These are phyloP conservation scores for Tragulus kanchil DNA, from an alignment of 2,113 vertebrate species.

Conservation along the genomic window DNA sequence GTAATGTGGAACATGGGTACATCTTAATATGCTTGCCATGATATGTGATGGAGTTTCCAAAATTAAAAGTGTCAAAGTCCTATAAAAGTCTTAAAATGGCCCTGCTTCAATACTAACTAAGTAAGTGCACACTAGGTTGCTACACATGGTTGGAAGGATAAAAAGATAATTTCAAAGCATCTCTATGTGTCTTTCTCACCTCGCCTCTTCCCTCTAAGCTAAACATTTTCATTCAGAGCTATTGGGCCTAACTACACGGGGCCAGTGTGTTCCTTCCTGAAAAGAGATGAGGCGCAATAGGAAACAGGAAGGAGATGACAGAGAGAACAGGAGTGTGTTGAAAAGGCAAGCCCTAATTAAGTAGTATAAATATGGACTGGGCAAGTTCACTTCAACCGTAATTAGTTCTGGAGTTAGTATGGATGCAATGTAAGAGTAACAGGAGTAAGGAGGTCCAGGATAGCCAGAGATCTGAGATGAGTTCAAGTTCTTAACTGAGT, in stretches of 20 bases:
- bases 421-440: background rate
- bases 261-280: background rate
- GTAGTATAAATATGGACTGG: background rate
- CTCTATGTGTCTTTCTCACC: background rate
- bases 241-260: background rate
- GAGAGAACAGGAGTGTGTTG: background rate
- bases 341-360: background rate
- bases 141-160: background rate
- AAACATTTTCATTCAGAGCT: background rate
- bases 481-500: background rate
- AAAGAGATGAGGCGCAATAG: background rate
- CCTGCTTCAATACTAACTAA: background rate
- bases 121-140: background rate
- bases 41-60: background rate
- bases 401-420: background rate
- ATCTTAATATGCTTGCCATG: constrained; percentile 24
- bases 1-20: background rate
- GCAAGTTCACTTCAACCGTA: background rate
- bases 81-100: background rate
- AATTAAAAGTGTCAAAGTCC: background rate
- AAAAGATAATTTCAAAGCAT: background rate
- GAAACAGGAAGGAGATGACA: background rate
- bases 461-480: background rate
- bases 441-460: background rate
- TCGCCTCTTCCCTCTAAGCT: background rate